Evolutionary conservation across 2,888 invertebrate species (phyloP).

Genomic region (Lacanobia oleracea): DNA sequence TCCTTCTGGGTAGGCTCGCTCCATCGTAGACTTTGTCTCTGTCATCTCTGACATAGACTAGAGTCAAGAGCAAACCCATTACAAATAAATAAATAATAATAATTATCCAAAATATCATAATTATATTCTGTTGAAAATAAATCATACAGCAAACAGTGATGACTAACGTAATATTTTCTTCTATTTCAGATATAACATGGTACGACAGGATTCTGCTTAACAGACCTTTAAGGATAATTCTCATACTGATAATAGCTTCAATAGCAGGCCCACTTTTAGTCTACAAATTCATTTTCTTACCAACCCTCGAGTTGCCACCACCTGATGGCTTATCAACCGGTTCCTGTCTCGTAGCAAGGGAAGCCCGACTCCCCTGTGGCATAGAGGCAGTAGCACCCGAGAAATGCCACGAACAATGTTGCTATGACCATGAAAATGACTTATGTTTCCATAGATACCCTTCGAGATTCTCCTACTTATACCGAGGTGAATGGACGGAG

Average conservation of each 20-base stretch:
- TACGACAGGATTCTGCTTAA: constrained; percentile 82
- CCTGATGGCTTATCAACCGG: constrained; percentile 84
- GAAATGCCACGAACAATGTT: constrained; percentile 87
- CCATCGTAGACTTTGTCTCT: too few species aligned
- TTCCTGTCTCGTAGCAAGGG: constrained; percentile 79
- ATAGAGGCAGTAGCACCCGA: constrained; percentile 72
- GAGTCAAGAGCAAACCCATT: too few species aligned
- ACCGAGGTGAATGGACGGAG: constrained; percentile 79
- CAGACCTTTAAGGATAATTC: constrained; percentile 77
- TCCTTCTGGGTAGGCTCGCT: too few species aligned
- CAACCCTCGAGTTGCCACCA: constrained; percentile 74
- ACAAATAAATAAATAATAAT: too few species aligned
- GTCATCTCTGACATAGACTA: too few species aligned
- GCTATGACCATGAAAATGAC: constrained; percentile 83
- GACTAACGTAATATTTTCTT: constrained; percentile 16
- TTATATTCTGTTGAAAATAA: not conserved
- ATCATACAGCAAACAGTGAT: not conserved
- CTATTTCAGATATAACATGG: constrained; percentile 84
- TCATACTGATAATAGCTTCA: constrained; percentile 71
- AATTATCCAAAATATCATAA: too few species aligned
- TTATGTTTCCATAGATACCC: constrained; percentile 89
- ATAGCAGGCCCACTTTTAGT: constrained; percentile 78
- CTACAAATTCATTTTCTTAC: constrained; percentile 78
- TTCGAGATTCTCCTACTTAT: constrained; percentile 87
- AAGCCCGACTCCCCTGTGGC: constrained; percentile 81